Percentiles rank a stretch among this genome's conserved stretches.
These are phyloP conservation scores for Petroica traversi DNA, from an alignment of 2,113 vertebrate genomes.

Conservation along the genomic window DNA sequence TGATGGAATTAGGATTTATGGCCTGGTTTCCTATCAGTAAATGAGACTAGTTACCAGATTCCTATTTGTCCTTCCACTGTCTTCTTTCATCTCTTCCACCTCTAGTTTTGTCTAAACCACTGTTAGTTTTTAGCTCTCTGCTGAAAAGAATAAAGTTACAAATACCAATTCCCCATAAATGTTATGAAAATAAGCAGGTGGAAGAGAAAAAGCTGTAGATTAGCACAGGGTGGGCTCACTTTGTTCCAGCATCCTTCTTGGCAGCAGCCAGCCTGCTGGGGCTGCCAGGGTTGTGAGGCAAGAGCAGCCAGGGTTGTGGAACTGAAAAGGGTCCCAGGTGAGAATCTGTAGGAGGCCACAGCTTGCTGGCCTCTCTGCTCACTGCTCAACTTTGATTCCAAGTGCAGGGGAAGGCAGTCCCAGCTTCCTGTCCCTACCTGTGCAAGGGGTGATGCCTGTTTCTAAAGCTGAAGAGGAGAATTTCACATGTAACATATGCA, in stretches of 20 bases:
- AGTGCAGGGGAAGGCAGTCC: not conserved
- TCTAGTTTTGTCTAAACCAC: not conserved
- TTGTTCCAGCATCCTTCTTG: not conserved
- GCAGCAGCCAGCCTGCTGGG: not conserved
- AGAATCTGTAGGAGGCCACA: not conserved
- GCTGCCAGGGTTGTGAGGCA: not conserved
- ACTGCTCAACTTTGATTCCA: not conserved
- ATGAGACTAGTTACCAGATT: not conserved
- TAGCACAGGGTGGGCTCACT: not conserved
- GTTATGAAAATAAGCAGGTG: not conserved
- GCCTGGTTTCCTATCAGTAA: not conserved
- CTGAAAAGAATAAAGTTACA: not conserved
- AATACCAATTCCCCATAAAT: not conserved
- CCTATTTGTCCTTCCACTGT: not conserved
- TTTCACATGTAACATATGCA: accelerated
- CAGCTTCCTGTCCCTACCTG: not conserved
- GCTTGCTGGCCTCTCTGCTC: not conserved
- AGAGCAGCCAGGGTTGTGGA: not conserved
- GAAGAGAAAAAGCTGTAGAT: not conserved
- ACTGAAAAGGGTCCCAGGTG: not conserved
- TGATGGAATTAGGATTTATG: not conserved
- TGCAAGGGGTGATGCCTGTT: not conserved
- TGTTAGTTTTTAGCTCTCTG: not conserved
- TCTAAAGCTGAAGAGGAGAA: not conserved
- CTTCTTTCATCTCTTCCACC: not conserved